Evolutionary conservation across 2,113 vertebrate species (phyloP), one percentile per base, ranked within the genome.

Genomic region (Perca flavescens): DNA sequence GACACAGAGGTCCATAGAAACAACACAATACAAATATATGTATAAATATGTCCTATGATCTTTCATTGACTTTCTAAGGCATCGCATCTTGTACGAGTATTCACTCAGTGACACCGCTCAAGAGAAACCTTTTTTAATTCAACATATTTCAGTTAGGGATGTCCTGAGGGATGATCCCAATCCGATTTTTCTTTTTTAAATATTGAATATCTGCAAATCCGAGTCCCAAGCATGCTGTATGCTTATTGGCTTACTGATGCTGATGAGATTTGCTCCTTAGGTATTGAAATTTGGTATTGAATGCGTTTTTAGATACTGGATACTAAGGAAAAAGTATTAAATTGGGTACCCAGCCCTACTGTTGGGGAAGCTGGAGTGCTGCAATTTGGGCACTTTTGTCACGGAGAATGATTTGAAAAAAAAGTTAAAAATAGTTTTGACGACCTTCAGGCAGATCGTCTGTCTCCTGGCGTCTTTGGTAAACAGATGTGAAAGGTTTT

Each of bases 401-500:
- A 57, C 4, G 0, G 17, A 3, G 66, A 8, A 1, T 12, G 8
- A 19, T 46, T n/a, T 17, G 12, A 36, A 31, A n/a, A 36, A 56
- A 3, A 36, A 21, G 34, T 34, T 34, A 6, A 49, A 69, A 81
- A 21, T 6, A 25, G 11, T 17, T 11, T 28, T 50, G 54, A 50
- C 7, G 21, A 15, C 52, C 49, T 34, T 6, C 67, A 21, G 47
- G 15, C 65, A 22, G 43, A 22, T 13, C 28, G 3, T 16, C 28
- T 74, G 46, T 63, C 67, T 28, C 12, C 16, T 0, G 2, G 22
- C 22, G 6, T 52, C 28, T 71, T 53, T 17, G 43, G 25, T 43
- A 31, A 57, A 57, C 65, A 82, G 70, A 79, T 85, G 86, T 72
- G 75, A 19, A 13, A 53, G 2, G 28, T 34, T 77, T 47, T 3